Base-by-base conservation (phyloP, 1,140 invertebrate species). In the Philaenus spumarius region DNA sequence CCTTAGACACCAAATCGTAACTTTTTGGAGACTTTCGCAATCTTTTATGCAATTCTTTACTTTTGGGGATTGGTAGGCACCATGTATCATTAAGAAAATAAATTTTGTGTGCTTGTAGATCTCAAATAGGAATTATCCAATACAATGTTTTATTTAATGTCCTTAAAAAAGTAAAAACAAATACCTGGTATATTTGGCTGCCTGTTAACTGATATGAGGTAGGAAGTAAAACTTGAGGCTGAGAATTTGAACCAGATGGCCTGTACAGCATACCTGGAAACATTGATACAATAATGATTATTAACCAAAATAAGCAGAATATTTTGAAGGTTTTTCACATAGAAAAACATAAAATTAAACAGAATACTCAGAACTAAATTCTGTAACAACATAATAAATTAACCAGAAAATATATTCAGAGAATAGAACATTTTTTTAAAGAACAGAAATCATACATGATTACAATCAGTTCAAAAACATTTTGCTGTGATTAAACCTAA, bases 151-250 rank as follows among this genome's bases (percentile, higher is more conserved):
- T n/a, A n/a, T n/a, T n/a, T n/a, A n/a, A n/a, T n/a, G n/a, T n/a
- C n/a, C n/a, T n/a, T n/a, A n/a, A n/a, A n/a, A n/a, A 35, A 34
- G 35, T 15, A 34, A n/a, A 51, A 3, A 22, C 45, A 67, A 67
- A 71, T 72, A 82, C 81, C 78, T 82, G 80, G 72, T 79, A 82
- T 63, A 82, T 75, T 72, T 81, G 80, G 66, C 80, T 81, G 63
- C 75, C 78, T 63, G 76, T 72, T 62, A 81, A 72, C 57, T 81
- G 79, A 64, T 81, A 82, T 39, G 77, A 75, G 52, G 79, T 78
- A 2, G 80, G 80, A 37, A 82, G 73, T 62, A 82, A 67, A 35
- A 83, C 75, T 34, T 64, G 67, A 1, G 72, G 72, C 19, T 73
- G 70, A 22, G 69, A 65, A 55, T 74, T 74, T 40, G 78, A 76